These are phyloP conservation scores for Gorsachius magnificus DNA, from an alignment of 2,797 vertebrate species.

Conservation along the genomic window DNA sequence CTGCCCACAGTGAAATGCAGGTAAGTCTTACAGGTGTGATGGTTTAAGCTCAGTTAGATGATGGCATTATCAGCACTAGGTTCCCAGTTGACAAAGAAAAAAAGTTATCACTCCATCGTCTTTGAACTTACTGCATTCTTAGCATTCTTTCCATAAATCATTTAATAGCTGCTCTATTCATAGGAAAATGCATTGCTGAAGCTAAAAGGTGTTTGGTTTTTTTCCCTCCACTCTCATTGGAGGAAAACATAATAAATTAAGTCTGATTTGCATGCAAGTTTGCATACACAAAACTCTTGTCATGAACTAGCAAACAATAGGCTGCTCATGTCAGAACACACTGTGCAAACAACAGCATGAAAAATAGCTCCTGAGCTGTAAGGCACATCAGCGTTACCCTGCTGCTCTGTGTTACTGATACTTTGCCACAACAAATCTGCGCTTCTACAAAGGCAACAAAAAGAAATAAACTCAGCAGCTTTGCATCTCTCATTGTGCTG, in stretches of 20 bases:
- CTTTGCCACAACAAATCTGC: not conserved
- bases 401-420: not conserved
- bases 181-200: conserved; percentile 47
- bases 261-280: conserved; percentile 63
- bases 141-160: conserved; percentile 42
- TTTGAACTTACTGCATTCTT: conserved; percentile 39
- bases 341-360: conserved; percentile 5
- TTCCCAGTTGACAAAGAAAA: not conserved
- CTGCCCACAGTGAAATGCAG: not conserved
- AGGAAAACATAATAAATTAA: conserved; percentile 27
- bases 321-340: conserved; percentile 12
- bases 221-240: not conserved
- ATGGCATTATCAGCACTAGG: not conserved
- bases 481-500: not conserved
- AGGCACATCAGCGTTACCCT: not conserved
- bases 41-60: not conserved
- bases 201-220: not conserved
- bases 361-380: not conserved
- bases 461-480: not conserved
- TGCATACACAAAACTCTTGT: conserved; percentile 60
- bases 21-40: not conserved
- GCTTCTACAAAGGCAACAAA: not conserved
- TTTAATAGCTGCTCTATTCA: conserved; percentile 44
- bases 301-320: conserved; percentile 30
- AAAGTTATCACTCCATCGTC: not conserved